Percentiles rank a stretch among this genome's conserved stretches.
Evolutionary conservation across 2,888 invertebrate genomes (phyloP).

Genomic region (Brassicogethes aeneus): DNA sequence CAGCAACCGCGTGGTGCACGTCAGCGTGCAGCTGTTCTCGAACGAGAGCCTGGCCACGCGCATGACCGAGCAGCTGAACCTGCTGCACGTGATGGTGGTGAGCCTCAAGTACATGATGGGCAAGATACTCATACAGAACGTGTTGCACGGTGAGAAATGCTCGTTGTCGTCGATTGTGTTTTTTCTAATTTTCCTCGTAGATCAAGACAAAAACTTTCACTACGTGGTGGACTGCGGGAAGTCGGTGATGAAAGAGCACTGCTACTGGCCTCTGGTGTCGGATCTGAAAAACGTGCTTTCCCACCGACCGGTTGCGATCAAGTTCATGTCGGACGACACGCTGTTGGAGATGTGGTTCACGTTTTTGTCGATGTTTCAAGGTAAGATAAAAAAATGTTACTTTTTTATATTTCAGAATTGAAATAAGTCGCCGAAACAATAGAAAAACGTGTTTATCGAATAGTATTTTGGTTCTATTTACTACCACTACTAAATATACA

Average conservation of each 20-base stretch:
- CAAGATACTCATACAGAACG: slow-evolving; percentile 79
- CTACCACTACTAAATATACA: too few species aligned
- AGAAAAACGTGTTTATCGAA: too few species aligned
- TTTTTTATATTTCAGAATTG: too few species aligned
- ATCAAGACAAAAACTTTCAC: slow-evolving; percentile 72
- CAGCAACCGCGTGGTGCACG: slow-evolving; percentile 94
- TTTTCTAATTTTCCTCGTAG: too few species aligned
- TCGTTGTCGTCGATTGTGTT: too few species aligned
- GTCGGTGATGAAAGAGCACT: slow-evolving; percentile 93
- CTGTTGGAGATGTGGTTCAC: slow-evolving; percentile 95
- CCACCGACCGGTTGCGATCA: slow-evolving; percentile 82
- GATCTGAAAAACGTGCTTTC: slow-evolving; percentile 95
- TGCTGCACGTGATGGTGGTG: slow-evolving; percentile 88
- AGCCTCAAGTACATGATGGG: slow-evolving; percentile 90
- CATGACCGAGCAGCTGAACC: slow-evolving; percentile 83
- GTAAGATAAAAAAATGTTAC: too few species aligned
- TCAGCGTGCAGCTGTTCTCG: slow-evolving; percentile 93
- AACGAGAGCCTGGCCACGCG: slow-evolving; percentile 84
- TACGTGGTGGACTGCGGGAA: slow-evolving; percentile 88
- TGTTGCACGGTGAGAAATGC: slow-evolving; percentile 66
- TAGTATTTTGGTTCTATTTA: too few species aligned
- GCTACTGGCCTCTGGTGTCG: slow-evolving; percentile 96
- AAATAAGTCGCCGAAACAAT: too few species aligned
- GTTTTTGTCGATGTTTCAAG: slow-evolving; percentile 91
- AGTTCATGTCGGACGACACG: slow-evolving; percentile 80